phyloP scores from a whole-genome alignment of 2,888 invertebrate genomes.

The Megamerina dolium region DNA sequence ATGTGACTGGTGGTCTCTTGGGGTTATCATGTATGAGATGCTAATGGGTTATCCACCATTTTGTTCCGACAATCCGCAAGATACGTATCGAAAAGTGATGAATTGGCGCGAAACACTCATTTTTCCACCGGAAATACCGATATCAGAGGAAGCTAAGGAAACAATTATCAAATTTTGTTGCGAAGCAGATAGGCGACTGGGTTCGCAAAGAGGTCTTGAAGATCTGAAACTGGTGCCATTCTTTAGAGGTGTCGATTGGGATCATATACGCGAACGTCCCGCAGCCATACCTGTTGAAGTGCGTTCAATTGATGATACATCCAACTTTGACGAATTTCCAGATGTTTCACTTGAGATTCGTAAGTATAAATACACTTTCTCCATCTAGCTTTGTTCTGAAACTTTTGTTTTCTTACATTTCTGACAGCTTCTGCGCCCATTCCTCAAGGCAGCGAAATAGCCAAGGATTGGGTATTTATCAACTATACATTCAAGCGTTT shows the following conservation, averaged over 20 bases:
- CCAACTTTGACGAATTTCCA: conserved; percentile 99
- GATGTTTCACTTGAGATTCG: conserved; percentile 98
- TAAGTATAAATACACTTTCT: conserved; percentile 54
- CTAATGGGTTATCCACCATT: conserved; percentile 99
- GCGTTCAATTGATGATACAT: conserved; percentile 98
- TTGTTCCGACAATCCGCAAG: conserved; percentile 80
- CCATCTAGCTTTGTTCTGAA: background rate
- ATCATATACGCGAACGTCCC: conserved; percentile 95
- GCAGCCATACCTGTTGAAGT: conserved; percentile 98
- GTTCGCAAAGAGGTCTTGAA: conserved; percentile 83
- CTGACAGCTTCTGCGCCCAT: conserved; percentile 78
- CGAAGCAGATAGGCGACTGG: conserved; percentile 88
- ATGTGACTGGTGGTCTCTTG: conserved; percentile 99
- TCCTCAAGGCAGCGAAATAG: conserved; percentile 85
- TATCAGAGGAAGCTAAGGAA: conserved; percentile 94
- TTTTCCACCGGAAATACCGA: conserved; percentile 98
- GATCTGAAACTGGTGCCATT: conserved; percentile 90
- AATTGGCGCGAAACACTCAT: conserved; percentile 98
- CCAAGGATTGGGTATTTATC: conserved; percentile 99
- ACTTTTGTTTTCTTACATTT: conserved; percentile 4
- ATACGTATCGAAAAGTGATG: conserved; percentile 78
- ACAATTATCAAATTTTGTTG: conserved; percentile 95
- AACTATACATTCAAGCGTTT: conserved; percentile 99
- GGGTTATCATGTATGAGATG: conserved; percentile 99
- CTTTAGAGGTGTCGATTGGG: conserved; percentile 98